Evolutionary conservation across 35 echinoderm and acorn worm genomes (phyloP).

Genomic region (Patiria miniata): DNA sequence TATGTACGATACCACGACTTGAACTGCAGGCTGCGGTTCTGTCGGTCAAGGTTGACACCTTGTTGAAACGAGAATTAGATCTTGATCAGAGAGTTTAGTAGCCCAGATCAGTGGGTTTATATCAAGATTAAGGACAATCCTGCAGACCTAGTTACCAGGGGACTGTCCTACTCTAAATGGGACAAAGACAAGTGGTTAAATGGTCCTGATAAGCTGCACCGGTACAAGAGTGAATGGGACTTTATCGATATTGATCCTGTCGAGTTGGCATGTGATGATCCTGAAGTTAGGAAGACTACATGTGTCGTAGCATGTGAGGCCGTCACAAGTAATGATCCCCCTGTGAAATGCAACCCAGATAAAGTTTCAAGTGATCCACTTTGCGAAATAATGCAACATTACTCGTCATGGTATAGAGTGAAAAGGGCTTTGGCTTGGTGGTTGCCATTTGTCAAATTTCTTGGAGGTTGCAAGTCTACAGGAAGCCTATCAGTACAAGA

Average conservation of each 20-base stretch:
- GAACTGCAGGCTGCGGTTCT: conserved; percentile 11
- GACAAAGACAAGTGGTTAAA: conserved; percentile 16
- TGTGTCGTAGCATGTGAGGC: not conserved
- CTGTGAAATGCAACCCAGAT: not conserved
- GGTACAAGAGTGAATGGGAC: not conserved
- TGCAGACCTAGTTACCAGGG: conserved; percentile 34
- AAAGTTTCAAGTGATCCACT: conserved; percentile 2
- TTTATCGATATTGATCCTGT: not conserved
- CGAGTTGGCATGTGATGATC: conserved; percentile 9
- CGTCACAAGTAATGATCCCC: not conserved
- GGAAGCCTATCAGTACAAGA: conserved; percentile 13
- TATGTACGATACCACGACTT: not conserved
- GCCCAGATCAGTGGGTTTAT: conserved; percentile 31
- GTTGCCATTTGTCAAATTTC: conserved; percentile 6
- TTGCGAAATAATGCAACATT: conserved; percentile 30
- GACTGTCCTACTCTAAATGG: not conserved
- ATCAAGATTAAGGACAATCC: conserved; percentile 25
- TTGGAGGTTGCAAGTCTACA: not conserved
- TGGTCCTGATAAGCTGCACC: conserved; percentile 6
- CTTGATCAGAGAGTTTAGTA: conserved; percentile 4
- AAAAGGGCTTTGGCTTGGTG: conserved; percentile 44
- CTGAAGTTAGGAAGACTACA: not conserved
- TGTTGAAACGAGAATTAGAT: conserved; percentile 44
- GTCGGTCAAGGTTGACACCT: conserved; percentile 2
- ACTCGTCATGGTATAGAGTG: conserved; percentile 48